Percentiles rank a stretch among this genome's conserved stretches.
These are phyloP conservation scores for Heliornis fulica DNA, from an alignment of 2,113 vertebrate species.

Conservation along the genomic window DNA sequence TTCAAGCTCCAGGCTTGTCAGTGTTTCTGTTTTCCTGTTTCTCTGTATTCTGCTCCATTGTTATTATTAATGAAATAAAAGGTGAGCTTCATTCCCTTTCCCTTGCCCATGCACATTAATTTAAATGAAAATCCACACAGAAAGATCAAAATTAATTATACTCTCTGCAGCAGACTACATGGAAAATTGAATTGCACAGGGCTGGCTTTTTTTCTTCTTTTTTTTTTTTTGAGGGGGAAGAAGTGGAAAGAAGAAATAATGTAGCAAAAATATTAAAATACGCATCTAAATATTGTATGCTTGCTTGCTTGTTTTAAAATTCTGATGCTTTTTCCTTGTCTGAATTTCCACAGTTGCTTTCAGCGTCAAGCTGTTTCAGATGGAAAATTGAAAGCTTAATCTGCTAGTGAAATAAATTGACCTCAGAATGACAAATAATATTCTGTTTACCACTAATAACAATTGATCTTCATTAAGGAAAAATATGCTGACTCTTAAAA, in stretches of 20 bases:
- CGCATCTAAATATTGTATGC: not conserved
- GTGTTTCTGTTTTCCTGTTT: not conserved
- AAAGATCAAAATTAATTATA: slow-evolving; percentile 57
- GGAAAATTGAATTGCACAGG: slow-evolving; percentile 1
- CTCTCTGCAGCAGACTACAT: not conserved
- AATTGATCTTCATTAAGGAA: not conserved
- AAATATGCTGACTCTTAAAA: slow-evolving; percentile 11
- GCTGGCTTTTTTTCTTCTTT: not conserved
- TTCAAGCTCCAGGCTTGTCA: not conserved
- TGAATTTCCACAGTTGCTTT: not conserved
- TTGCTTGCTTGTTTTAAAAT: not conserved
- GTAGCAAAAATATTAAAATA: not conserved
- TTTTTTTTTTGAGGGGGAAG: not conserved
- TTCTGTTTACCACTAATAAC: slow-evolving; percentile 9
- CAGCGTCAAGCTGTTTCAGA: not conserved
- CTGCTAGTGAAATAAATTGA: not conserved
- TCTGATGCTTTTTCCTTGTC: not conserved
- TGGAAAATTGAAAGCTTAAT: not conserved
- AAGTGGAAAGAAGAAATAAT: not conserved
- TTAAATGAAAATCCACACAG: slow-evolving; percentile 50
- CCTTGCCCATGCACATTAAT: slow-evolving; percentile 9
- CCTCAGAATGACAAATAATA: slow-evolving; percentile 8
- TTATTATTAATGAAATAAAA: slow-evolving; percentile 1
- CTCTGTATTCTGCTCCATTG: not conserved
- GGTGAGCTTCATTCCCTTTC: not conserved